Evolutionary conservation across 2,113 vertebrate genomes (phyloP).

Genomic region (Pituophis catenifer): DNA sequence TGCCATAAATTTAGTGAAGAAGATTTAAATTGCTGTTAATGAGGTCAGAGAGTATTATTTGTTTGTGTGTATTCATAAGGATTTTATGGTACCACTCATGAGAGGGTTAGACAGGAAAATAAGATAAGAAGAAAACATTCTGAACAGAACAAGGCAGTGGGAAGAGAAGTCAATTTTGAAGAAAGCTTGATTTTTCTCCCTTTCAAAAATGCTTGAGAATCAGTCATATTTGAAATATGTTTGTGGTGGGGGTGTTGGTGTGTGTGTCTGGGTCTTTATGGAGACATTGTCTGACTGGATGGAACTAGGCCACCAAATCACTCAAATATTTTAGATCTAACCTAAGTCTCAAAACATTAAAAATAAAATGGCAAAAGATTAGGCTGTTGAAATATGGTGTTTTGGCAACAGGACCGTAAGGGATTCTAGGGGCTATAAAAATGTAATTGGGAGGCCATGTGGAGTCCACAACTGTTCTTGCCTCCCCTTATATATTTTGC

Average conservation of each 20-base stretch:
- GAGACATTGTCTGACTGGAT: neutral
- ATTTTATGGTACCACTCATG: neutral
- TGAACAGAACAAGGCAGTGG: neutral
- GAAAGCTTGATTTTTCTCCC: neutral
- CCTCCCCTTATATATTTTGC: neutral
- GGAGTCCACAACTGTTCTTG: rapidly evolving
- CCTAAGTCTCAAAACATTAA: neutral
- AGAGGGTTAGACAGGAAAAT: neutral
- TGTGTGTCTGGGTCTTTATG: neutral
- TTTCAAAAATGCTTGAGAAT: neutral
- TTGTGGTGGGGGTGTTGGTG: neutral
- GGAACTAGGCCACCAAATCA: neutral
- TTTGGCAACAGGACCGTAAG: neutral
- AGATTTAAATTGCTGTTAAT: neutral
- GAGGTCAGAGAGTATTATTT: neutral
- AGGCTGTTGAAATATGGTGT: slow-evolving; percentile 9
- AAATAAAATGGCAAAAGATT: neutral
- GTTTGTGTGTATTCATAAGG: neutral
- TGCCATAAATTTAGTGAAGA: neutral
- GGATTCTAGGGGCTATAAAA: neutral
- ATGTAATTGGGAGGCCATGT: neutral
- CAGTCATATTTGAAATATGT: neutral
- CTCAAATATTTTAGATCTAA: neutral
- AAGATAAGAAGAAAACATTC: neutral
- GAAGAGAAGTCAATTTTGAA: neutral